phyloP scores from a whole-genome alignment of 2,888 invertebrate species.

The Cactoblastis cactorum region DNA sequence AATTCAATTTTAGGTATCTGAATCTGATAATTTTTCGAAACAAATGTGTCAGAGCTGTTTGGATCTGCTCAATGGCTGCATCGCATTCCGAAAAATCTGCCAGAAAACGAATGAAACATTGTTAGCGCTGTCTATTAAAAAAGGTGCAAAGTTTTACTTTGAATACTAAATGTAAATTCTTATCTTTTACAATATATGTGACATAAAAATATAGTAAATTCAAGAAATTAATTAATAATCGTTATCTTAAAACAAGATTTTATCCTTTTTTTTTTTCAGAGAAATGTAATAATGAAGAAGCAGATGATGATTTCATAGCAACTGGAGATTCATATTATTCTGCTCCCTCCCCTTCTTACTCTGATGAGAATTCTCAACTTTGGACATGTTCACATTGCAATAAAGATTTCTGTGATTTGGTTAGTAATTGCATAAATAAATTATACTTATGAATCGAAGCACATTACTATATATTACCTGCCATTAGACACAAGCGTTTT shows the following conservation, averaged over 20 bases:
- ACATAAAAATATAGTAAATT: no score
- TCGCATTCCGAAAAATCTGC: constrained; percentile 63
- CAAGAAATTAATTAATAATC: no score
- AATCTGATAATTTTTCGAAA: constrained; percentile 49
- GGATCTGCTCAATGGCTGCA: constrained; percentile 62
- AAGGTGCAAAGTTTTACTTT: no score
- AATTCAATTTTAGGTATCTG: constrained; percentile 40
- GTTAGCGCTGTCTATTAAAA: constrained; percentile 46
- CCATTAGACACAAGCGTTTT: no score
- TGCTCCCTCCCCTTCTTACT: constrained; percentile 48
- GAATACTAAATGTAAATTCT: no score
- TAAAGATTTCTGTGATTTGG: constrained; percentile 51
- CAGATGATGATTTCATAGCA: constrained; percentile 26
- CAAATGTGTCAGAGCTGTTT: constrained; percentile 61
- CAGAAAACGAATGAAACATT: constrained; percentile 49
- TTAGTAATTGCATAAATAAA: constrained; percentile 26
- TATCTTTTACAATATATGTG: no score
- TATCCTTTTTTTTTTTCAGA: no score
- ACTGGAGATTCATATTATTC: constrained; percentile 52
- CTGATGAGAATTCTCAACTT: constrained; percentile 39
- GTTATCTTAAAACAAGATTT: no score
- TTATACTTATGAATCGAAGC: neutral
- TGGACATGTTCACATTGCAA: constrained; percentile 50
- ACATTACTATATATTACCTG: neutral
- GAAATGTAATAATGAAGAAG: constrained; percentile 29